Percentiles rank a stretch among this genome's conserved stretches.
Evolutionary conservation across 2,797 vertebrate species (phyloP).

Genomic region (Tiaroga cobitis): DNA sequence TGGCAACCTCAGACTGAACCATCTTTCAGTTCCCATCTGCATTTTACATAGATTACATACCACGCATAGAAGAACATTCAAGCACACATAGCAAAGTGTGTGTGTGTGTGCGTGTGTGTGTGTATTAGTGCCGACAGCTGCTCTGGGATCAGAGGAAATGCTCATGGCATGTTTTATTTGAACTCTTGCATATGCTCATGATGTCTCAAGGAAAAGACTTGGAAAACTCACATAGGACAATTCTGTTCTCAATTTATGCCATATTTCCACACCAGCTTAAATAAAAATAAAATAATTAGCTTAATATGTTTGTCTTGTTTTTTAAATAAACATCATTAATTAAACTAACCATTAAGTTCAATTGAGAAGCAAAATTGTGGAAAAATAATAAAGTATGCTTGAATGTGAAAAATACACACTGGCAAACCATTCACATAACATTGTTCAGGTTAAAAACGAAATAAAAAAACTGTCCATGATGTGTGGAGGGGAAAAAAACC

Average conservation of each 20-base stretch:
- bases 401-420: too few relatives aligned
- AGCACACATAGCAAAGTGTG: constrained; percentile 70
- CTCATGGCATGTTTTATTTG: constrained; percentile 49
- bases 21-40: constrained; percentile 67
- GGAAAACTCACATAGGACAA: constrained; percentile 7
- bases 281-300: not conserved
- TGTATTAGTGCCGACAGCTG: constrained; percentile 47
- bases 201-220: constrained; percentile 15
- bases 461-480: not conserved
- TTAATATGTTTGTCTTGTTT: not conserved
- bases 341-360: not conserved
- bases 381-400: too few relatives aligned
- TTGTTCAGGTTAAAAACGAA: not conserved
- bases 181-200: constrained; percentile 49
- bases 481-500: too few relatives aligned
- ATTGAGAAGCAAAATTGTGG: not conserved
- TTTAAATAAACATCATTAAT: not conserved
- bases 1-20: constrained; percentile 66
- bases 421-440: not conserved
- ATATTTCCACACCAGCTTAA: constrained; percentile 14
- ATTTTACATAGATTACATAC: constrained; percentile 77
- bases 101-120: constrained; percentile 50
- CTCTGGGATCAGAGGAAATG: constrained; percentile 42
- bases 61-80: constrained; percentile 78
- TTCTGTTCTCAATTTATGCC: constrained; percentile 30